A percentile compares a stretch with the other conserved stretches of the same genome.
Conservation (phyloP, 2,113 vertebrate genomes). For the Podarcis cretensis region DNA sequence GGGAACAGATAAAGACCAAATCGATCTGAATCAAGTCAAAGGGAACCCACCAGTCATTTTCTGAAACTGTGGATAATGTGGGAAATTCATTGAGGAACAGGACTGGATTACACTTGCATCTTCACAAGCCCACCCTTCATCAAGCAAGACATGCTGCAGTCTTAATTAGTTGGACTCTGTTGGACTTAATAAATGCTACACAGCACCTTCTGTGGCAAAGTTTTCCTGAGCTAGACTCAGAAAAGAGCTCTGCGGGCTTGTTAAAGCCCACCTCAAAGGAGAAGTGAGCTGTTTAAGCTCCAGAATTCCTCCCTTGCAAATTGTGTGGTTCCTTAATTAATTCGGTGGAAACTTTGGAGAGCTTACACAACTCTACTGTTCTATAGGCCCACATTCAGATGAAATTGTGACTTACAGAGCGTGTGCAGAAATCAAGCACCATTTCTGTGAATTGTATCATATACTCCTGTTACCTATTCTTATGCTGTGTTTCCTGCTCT, state of each 20-base stretch:
- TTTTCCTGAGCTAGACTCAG: too few species aligned
- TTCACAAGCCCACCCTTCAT: background rate
- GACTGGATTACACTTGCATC: background rate
- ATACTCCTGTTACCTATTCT: background rate
- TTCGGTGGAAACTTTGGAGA: background rate
- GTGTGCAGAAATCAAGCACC: background rate
- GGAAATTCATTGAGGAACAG: background rate
- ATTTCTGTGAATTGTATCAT: background rate
- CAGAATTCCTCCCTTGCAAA: too few species aligned
- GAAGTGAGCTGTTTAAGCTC: too few species aligned
- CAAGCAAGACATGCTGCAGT: background rate
- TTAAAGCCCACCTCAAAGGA: too few species aligned
- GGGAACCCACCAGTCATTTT: too few species aligned
- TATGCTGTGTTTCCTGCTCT: background rate
- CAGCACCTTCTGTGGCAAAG: background rate
- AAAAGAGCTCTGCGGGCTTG: too few species aligned
- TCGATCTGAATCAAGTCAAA: too few species aligned
- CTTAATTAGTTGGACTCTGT: background rate
- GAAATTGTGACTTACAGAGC: background rate
- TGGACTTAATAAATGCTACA: background rate
- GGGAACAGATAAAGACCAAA: too few species aligned
- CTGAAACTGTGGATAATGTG: too few species aligned
- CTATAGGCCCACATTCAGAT: background rate
- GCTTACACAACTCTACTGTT: background rate
- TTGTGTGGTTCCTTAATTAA: background rate